Conservation (phyloP, 2,113 vertebrate species). For the Cephalopterus ornatus region DNA sequence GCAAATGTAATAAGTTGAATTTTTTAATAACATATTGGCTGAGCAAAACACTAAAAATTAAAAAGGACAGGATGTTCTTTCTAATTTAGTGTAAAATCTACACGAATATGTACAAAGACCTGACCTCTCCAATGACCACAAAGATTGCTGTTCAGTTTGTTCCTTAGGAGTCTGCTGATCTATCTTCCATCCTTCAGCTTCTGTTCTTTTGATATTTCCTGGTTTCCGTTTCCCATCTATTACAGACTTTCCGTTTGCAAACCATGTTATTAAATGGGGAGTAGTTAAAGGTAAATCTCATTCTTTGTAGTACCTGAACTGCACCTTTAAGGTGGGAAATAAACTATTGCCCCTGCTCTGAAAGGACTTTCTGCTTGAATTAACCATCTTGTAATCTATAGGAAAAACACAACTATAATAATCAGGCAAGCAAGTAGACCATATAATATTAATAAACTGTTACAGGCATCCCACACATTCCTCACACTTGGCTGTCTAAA, state of each 20-base stretch:
- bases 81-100: not conserved
- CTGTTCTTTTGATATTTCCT: not conserved
- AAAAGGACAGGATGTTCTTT: not conserved
- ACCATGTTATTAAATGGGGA: not conserved
- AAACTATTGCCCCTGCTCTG: not conserved
- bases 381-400: not conserved
- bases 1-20: fast-evolving
- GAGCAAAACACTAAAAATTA: not conserved
- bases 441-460: slow-evolving; percentile 20
- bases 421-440: not conserved
- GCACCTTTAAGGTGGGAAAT: not conserved
- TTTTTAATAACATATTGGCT: not conserved
- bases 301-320: not conserved
- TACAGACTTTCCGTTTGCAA: not conserved
- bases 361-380: not conserved
- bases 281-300: not conserved
- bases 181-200: not conserved
- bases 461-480: not conserved
- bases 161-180: not conserved
- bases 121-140: not conserved
- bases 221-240: not conserved
- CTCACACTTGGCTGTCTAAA: slow-evolving; percentile 24
- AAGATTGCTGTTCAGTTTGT: not conserved
- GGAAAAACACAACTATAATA: not conserved
- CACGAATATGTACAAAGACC: not conserved